phyloP scores from a whole-genome alignment of 1,140 invertebrate genomes.

The Muscidifurax raptorellus region DNA sequence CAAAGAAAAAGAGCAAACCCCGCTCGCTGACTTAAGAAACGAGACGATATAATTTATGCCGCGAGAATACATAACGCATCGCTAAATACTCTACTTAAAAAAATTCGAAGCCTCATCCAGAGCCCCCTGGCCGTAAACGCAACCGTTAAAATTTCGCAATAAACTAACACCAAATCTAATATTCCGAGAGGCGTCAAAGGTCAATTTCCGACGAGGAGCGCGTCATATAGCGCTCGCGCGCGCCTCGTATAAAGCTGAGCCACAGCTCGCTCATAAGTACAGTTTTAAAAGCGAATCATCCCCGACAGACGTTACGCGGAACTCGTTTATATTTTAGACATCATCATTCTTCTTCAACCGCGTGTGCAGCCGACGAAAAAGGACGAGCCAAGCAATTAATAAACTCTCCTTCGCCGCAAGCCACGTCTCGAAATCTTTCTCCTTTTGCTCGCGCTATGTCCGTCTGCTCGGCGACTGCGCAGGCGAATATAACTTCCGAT shows the following conservation, averaged over 20 bases:
- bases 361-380: background rate
- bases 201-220: slow-evolving; percentile 13
- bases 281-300: slow-evolving; percentile 36
- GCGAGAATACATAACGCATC: too few relatives aligned
- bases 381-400: background rate
- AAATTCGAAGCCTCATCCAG: background rate
- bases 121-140: background rate
- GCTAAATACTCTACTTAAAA: background rate
- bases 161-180: slow-evolving; percentile 2
- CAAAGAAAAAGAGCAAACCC: too few relatives aligned
- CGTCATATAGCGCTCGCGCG: too few relatives aligned
- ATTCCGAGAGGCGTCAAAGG: background rate
- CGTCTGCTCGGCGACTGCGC: background rate
- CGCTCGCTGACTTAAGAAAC: background rate
- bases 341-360: slow-evolving; percentile 29
- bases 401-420: background rate
- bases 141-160: slow-evolving; percentile 1
- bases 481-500: slow-evolving; percentile 27
- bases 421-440: background rate
- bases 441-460: background rate
- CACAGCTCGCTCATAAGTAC: slow-evolving; percentile 16
- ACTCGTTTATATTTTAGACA: slow-evolving; percentile 46
- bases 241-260: slow-evolving; percentile 19
- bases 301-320: slow-evolving; percentile 30
- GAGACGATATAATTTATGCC: background rate